Conservation (phyloP, 2,113 vertebrate species). For the Centrocercus urophasianus region DNA sequence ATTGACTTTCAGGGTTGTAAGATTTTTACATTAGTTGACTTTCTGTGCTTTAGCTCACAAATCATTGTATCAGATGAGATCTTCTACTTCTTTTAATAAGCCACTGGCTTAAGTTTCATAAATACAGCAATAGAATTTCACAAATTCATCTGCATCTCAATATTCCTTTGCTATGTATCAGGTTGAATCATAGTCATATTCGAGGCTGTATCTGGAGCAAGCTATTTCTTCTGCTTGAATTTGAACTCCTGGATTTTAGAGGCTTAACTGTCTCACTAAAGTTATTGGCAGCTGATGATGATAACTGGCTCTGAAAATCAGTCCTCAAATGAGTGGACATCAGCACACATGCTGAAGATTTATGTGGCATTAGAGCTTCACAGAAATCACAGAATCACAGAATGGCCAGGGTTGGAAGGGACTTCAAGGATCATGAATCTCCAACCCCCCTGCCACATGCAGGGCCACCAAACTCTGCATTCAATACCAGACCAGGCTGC, state of each 20-base stretch:
- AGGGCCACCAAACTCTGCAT: too few relatives aligned
- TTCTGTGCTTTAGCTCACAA: not conserved
- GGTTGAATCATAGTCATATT: not conserved
- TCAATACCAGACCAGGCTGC: too few relatives aligned
- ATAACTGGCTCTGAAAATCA: not conserved
- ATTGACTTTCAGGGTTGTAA: not conserved
- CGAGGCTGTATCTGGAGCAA: not conserved
- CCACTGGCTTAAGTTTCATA: not conserved
- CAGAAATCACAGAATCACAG: too few relatives aligned
- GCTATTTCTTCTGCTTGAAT: not conserved
- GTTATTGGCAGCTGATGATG: not conserved
- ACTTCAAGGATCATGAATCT: too few relatives aligned
- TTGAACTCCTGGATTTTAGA: not conserved
- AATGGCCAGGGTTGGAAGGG: too few relatives aligned
- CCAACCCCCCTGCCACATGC: too few relatives aligned
- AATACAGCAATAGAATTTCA: not conserved
- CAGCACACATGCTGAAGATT: not conserved
- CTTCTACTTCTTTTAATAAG: not conserved
- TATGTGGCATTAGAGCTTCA: not conserved
- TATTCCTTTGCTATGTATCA: not conserved
- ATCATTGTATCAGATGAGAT: not conserved
- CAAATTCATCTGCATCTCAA: not conserved
- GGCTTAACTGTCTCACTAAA: not conserved
- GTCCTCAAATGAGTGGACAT: not conserved
- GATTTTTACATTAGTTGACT: not conserved